A percentile compares a stretch with the other conserved stretches of the same genome.
These are phyloP conservation scores for Emydocephalus ijimae DNA, from an alignment of 2,113 vertebrate species.

Conservation along the genomic window DNA sequence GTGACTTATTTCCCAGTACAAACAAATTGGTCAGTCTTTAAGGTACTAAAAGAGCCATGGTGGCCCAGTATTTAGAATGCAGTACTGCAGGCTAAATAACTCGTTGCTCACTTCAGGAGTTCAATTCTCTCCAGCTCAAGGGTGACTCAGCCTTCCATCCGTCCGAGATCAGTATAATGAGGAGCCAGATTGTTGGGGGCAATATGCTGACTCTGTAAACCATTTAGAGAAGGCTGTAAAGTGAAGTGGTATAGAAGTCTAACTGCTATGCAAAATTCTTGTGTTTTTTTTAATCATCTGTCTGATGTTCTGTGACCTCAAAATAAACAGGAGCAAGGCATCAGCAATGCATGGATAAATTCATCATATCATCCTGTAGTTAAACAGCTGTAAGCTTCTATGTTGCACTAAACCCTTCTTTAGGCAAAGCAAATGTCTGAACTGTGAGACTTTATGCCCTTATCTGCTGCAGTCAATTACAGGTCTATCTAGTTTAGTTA, in stretches of 20 bases:
- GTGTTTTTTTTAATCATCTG: not conserved
- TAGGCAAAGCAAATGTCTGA: not conserved
- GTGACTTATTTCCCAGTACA: not conserved
- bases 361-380: not conserved
- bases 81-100: no score
- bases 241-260: no score
- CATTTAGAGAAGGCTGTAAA: no score
- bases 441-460: not conserved
- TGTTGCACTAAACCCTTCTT: not conserved
- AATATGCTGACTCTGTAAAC: no score
- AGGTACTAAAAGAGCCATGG: not conserved
- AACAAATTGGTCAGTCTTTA: not conserved
- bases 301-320: not conserved
- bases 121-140: no score
- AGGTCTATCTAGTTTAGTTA: not conserved
- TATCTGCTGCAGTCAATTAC: not conserved
- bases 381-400: not conserved
- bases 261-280: not conserved
- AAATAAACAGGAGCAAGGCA: not conserved
- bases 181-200: no score
- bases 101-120: no score
- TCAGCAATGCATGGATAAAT: not conserved
- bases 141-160: no score
- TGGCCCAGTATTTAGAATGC: no score
- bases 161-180: no score